These are phyloP conservation scores for Syrrhaptes paradoxus DNA, from an alignment of 2,113 vertebrate species.

Conservation along the genomic window DNA sequence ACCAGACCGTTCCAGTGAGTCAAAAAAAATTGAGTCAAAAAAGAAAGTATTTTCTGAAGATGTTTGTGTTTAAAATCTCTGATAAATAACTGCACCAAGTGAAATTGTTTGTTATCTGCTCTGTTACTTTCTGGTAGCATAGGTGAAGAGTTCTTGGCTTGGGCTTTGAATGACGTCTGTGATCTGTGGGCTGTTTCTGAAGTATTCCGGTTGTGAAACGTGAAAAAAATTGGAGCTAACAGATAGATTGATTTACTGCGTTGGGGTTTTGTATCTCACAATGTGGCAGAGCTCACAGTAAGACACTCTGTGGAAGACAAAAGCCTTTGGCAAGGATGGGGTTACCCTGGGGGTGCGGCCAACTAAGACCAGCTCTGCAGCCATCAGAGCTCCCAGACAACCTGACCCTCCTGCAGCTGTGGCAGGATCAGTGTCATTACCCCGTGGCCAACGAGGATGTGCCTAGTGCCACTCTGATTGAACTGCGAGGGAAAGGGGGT, in stretches of 20 bases:
- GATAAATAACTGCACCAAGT: background rate
- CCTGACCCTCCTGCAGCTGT: background rate
- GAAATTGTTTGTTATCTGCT: background rate
- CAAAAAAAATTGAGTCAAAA: background rate
- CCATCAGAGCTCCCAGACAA: background rate
- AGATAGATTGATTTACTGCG: rapidly evolving
- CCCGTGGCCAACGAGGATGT: background rate
- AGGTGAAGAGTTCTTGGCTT: background rate
- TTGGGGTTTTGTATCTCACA: background rate
- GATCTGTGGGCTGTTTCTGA: background rate
- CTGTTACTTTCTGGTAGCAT: background rate
- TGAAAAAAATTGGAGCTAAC: background rate
- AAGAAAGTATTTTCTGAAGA: background rate
- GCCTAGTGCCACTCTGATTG: background rate
- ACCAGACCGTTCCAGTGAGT: background rate
- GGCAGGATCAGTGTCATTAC: background rate
- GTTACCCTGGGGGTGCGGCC: background rate
- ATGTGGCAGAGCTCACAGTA: background rate
- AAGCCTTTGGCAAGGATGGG: background rate
- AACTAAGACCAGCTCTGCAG: background rate
- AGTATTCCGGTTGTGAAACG: background rate
- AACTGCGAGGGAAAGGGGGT: background rate
- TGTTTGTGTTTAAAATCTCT: background rate
- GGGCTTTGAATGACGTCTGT: background rate
- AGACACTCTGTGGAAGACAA: rapidly evolving